Evolutionary conservation across 2,888 invertebrate genomes (phyloP).

Genomic region (Eutolmus rufibarbis): DNA sequence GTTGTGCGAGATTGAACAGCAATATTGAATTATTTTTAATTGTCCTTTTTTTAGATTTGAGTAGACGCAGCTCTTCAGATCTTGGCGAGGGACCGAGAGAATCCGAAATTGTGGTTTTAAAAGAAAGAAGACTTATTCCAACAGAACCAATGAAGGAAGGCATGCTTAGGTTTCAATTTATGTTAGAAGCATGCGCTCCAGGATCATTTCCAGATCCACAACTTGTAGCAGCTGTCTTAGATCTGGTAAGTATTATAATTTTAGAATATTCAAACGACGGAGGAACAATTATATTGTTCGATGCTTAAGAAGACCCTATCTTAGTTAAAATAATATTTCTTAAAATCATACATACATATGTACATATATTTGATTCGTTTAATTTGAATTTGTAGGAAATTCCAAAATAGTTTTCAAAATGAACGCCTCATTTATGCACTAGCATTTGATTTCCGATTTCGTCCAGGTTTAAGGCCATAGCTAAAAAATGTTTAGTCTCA

Average conservation of each 20-base stretch:
- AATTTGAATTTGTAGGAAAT: no score
- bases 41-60: constrained; percentile 67
- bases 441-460: no score
- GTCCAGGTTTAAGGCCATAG: no score
- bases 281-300: no score
- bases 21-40: neutral
- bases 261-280: neutral
- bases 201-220: constrained; percentile 97
- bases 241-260: constrained; percentile 73
- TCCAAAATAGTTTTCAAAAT: no score
- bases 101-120: constrained; percentile 86
- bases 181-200: constrained; percentile 94
- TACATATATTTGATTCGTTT: no score
- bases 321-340: neutral
- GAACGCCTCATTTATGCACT: no score
- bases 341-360: no score
- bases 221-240: constrained; percentile 90
- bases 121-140: constrained; percentile 85
- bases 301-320: no score
- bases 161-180: constrained; percentile 86
- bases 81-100: constrained; percentile 80
- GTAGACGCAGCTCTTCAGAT: constrained; percentile 84
- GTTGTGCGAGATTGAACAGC: constrained; percentile 66
- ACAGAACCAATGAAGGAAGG: constrained; percentile 83
- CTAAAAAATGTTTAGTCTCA: no score